Conservation (phyloP, 2,797 vertebrate species). For the Cynopterus sphinx region DNA sequence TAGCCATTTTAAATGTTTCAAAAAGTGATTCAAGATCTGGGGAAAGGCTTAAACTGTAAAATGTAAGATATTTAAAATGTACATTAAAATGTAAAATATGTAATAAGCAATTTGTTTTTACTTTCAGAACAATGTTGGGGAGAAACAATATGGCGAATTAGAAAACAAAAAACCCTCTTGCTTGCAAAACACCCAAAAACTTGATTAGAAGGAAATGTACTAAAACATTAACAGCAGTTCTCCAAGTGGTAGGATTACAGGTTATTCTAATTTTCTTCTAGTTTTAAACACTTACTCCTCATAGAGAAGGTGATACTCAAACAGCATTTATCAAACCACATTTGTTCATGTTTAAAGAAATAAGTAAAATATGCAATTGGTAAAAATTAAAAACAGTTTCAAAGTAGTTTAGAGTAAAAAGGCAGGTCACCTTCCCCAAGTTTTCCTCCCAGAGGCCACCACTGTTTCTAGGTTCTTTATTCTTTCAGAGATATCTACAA, state of each 20-base stretch:
- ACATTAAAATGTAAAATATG: neutral
- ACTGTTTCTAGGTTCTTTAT: neutral
- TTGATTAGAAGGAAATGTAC: neutral
- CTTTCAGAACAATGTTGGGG: neutral
- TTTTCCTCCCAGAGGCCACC: neutral
- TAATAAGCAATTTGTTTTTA: neutral
- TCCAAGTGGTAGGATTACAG: neutral
- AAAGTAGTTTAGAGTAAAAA: neutral
- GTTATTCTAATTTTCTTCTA: neutral
- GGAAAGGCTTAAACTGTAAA: slow-evolving; percentile 9
- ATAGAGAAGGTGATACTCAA: neutral
- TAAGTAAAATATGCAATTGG: neutral
- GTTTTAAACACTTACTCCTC: neutral
- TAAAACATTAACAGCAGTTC: neutral
- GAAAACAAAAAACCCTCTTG: neutral
- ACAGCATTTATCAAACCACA: neutral
- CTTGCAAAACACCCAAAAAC: neutral
- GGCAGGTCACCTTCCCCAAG: neutral
- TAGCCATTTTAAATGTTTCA: neutral
- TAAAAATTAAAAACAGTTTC: neutral
- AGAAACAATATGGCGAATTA: neutral
- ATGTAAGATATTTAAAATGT: neutral
- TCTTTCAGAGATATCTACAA: neutral
- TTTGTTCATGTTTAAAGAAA: neutral
- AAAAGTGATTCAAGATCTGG: neutral